Evolutionary conservation across 1,140 invertebrate genomes (phyloP).

Genomic region (Harlomillsia oculata): DNA sequence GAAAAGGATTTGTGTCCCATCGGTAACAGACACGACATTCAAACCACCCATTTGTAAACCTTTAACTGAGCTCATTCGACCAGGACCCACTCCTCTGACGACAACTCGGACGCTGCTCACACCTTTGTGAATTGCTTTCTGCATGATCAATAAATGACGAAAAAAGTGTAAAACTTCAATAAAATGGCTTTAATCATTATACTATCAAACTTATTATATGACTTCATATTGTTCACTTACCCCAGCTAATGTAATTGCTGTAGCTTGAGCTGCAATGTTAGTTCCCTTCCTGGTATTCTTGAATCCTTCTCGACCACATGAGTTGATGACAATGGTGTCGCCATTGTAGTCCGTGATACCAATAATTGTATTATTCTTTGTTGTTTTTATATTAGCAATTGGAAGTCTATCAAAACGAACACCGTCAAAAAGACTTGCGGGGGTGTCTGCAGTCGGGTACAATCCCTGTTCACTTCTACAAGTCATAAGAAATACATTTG

Average conservation of each 20-base stretch:
- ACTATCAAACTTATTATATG: too few species aligned
- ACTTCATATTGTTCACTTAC: too few species aligned
- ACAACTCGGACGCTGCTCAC: conserved; percentile 61
- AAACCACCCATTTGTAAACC: conserved; percentile 80
- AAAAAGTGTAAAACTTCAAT: conserved; percentile 1
- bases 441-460: conserved; percentile 63
- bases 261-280: conserved; percentile 89
- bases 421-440: conserved; percentile 64
- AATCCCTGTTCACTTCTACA: conserved; percentile 53
- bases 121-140: conserved; percentile 64
- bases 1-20: conserved; percentile 70
- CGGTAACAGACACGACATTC: conserved; percentile 80
- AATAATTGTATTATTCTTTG: conserved; percentile 79
- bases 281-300: conserved; percentile 91
- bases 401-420: conserved; percentile 67
- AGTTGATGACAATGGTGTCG: conserved; percentile 41
- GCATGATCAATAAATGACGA: conserved; percentile 40
- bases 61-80: conserved; percentile 84
- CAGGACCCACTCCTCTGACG: conserved; percentile 72
- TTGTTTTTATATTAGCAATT: conserved; percentile 67
- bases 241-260: conserved; percentile 63
- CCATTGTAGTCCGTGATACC: conserved; percentile 59
- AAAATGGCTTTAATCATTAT: neutral
- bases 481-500: conserved; percentile 30
- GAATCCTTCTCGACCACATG: conserved; percentile 84